phyloP scores from a whole-genome alignment of 2,888 invertebrate species.

The Tethea ocularis region DNA sequence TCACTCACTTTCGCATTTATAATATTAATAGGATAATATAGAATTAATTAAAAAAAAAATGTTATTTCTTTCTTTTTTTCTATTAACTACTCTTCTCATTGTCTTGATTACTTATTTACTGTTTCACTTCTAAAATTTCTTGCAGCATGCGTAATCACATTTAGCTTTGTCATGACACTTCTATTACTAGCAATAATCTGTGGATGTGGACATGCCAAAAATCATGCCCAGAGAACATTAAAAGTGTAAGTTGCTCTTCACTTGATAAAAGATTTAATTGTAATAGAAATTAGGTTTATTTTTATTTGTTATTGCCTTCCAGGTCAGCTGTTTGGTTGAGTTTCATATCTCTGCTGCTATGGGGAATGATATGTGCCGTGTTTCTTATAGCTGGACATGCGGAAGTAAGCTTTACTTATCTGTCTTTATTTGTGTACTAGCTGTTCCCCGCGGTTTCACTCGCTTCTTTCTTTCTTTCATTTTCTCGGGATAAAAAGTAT shows the following conservation, averaged over 20 bases:
- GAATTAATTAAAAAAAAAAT: too few species aligned
- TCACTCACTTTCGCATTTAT: too few species aligned
- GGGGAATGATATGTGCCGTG: conserved; percentile 82
- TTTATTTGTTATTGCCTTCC: conserved; percentile 33
- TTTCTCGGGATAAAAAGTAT: too few species aligned
- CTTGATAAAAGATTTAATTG: neutral
- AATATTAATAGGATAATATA: too few species aligned
- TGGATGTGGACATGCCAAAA: conserved; percentile 71
- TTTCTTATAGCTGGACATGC: conserved; percentile 86
- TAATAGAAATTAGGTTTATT: conserved; percentile 8
- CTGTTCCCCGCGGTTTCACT: too few species aligned
- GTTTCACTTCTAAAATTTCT: conserved; percentile 16
- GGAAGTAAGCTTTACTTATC: too few species aligned
- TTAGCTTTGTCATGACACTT: conserved; percentile 71
- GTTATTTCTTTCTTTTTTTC: too few species aligned
- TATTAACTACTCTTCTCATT: too few species aligned
- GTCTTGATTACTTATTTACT: neutral
- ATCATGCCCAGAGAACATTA: conserved; percentile 68
- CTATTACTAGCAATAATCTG: conserved; percentile 78
- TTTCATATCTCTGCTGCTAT: conserved; percentile 83
- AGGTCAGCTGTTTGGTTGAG: conserved; percentile 84
- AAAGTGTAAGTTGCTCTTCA: conserved; percentile 65
- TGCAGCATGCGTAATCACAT: conserved; percentile 66
- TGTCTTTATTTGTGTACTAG: too few species aligned
- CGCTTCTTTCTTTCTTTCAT: too few species aligned